Evolutionary conservation across 2,888 invertebrate genomes (phyloP), one percentile per base, ranked within the genome.

Genomic region (Dicyrtomina minuta): DNA sequence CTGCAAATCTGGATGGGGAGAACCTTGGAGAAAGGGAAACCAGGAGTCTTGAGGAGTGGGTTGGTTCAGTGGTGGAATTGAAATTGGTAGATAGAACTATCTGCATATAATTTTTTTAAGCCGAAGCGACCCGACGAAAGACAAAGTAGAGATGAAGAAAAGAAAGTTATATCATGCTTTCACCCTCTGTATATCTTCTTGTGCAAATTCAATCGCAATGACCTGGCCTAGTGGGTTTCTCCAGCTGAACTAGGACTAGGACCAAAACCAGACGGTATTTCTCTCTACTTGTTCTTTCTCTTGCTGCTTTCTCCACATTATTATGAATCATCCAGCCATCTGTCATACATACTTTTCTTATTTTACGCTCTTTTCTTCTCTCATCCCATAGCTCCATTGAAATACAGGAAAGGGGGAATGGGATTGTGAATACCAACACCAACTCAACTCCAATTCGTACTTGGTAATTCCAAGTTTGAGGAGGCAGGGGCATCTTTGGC

Each of bases 291-390:
- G 33, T 33, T 5, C 51, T 20, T 24, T 53, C 24, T 53, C 53
- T 53, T 53, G 17, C 51, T 10, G 17, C 58, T 33, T 33, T 17
- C 26, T 20, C 17, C 17, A 58, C 41, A 58, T 58, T 58, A 58
- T 39, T 58, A 65, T 65, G 64, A 65, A 65, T 65, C 64, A 65
- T 65, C 64, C 26, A 27, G 51, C 53, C 51, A 65, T 65, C 64
- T 65, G 64, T 65, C 64, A 53, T 65, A 41, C 64, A 65, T 65
- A 26, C 56, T 56, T 56, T 24, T 56, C 24, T 10, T 22, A 51
- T 46, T 51, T 51, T 51, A 51, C 51, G 51, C 51, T 51, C 51
- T 51, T 20, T 27, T n/a, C 33, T n/a, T 15, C 26, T 26, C 55
- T 27, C 51, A 20, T 3, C 17, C 22, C 20, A 10, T 20, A 8